Conservation (phyloP, 2,797 vertebrate species). For the Silurus aristotelis region DNA sequence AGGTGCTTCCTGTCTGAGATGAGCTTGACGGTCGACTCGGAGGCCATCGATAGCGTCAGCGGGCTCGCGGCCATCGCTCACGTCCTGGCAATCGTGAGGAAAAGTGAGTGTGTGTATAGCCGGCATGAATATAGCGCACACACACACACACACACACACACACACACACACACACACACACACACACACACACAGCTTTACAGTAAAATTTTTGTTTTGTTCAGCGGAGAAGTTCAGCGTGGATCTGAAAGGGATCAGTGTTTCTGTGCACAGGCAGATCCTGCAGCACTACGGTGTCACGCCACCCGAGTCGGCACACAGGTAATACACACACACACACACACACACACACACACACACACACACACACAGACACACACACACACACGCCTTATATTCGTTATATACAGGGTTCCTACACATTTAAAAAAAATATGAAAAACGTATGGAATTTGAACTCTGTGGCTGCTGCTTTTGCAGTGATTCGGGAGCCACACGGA, state of each 20-base stretch:
- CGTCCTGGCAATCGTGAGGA: conserved; percentile 76
- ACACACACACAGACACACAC: conserved; percentile 4
- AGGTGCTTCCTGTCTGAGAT: conserved; percentile 86
- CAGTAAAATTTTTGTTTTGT: neutral
- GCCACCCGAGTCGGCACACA: conserved; percentile 66
- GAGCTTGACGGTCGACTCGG: conserved; percentile 73
- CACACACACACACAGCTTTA: neutral
- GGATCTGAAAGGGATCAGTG: conserved; percentile 72
- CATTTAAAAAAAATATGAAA: no score
- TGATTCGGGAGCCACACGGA: no score
- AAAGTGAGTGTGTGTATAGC: conserved; percentile 71
- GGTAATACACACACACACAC: conserved; percentile 67
- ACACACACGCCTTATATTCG: no score
- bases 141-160: neutral
- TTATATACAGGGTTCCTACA: neutral
- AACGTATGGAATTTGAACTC: no score
- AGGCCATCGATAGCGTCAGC: conserved; percentile 78
- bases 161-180: neutral
- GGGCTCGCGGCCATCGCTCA: conserved; percentile 80
- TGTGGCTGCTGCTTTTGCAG: no score
- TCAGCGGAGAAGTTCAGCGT: conserved; percentile 72
- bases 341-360: conserved; percentile 7
- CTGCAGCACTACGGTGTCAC: conserved; percentile 67
- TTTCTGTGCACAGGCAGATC: conserved; percentile 76
- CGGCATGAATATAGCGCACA: neutral